Percentiles rank a stretch among this genome's conserved stretches.
These are phyloP conservation scores for Apamea anceps DNA, from an alignment of 2,888 invertebrate genomes.

Conservation along the genomic window DNA sequence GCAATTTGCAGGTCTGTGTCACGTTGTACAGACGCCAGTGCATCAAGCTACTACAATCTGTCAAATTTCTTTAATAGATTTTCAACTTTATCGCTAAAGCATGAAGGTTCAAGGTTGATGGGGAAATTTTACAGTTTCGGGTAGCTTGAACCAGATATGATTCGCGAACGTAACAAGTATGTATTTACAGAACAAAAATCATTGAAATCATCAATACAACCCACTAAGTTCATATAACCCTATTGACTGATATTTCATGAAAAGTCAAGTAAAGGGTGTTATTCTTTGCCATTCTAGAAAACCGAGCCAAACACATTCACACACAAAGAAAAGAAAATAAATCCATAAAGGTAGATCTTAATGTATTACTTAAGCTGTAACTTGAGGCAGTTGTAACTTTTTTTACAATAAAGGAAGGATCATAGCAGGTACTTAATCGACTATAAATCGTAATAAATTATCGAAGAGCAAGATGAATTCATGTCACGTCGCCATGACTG, in stretches of 20 bases:
- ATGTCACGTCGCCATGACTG: conserved; percentile 24
- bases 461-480: conserved; percentile 39
- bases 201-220: too few relatives aligned
- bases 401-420: conserved; percentile 19
- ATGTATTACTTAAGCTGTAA: conserved; percentile 24
- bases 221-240: not conserved
- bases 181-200: not conserved
- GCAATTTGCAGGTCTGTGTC: not conserved
- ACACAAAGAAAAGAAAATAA: conserved; percentile 2
- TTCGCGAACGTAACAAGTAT: not conserved
- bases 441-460: conserved; percentile 37
- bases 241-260: not conserved
- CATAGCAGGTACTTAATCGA: conserved; percentile 27
- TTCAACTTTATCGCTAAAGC: too few relatives aligned
- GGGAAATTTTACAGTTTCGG: too few relatives aligned
- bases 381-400: conserved; percentile 35
- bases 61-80: too few relatives aligned
- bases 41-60: too few relatives aligned
- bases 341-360: not conserved
- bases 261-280: not conserved
- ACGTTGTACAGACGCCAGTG: not conserved
- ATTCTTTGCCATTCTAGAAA: not conserved
- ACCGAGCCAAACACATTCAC: not conserved
- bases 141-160: not conserved
- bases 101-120: too few relatives aligned